These are phyloP conservation scores for Hemithea aestivaria DNA, from an alignment of 2,888 invertebrate species.

Conservation along the genomic window DNA sequence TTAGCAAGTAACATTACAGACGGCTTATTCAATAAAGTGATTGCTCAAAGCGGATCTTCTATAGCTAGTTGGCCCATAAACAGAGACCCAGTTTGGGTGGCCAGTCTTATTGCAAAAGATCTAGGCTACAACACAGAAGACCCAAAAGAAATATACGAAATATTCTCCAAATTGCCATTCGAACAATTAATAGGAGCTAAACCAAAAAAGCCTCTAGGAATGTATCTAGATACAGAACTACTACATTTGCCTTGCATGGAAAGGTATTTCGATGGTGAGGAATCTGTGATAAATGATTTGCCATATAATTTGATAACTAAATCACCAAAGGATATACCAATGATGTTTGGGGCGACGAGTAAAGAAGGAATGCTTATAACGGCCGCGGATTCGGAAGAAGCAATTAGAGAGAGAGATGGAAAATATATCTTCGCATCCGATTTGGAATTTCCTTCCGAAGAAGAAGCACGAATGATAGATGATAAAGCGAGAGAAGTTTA, in stretches of 20 bases:
- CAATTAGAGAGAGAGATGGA: conserved; percentile 42
- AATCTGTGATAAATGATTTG: conserved; percentile 53
- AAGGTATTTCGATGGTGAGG: conserved; percentile 47
- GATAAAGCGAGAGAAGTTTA: conserved; percentile 58
- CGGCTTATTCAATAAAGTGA: conserved; percentile 59
- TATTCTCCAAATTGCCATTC: conserved; percentile 47
- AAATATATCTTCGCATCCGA: conserved; percentile 63
- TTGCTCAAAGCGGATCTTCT: conserved; percentile 63
- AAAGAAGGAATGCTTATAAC: conserved; percentile 53
- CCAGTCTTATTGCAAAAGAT: conserved; percentile 54
- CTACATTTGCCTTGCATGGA: conserved; percentile 64
- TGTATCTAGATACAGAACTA: conserved; percentile 60
- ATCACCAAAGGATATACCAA: conserved; percentile 44
- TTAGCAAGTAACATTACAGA: conserved; percentile 50
- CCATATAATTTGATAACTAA: conserved; percentile 55
- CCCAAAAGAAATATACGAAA: conserved; percentile 54
- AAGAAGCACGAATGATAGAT: conserved; percentile 43
- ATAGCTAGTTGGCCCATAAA: conserved; percentile 61
- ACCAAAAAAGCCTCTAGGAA: conserved; percentile 47
- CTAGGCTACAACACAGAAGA: conserved; percentile 52
- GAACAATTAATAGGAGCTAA: conserved; percentile 43
- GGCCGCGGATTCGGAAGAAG: conserved; percentile 33
- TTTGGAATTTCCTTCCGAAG: conserved; percentile 48
- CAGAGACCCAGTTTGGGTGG: conserved; percentile 54
- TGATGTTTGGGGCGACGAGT: conserved; percentile 56